Base-by-base conservation (phyloP, 64 coral and sea anemone species). In the Montipora sp. region DNA sequence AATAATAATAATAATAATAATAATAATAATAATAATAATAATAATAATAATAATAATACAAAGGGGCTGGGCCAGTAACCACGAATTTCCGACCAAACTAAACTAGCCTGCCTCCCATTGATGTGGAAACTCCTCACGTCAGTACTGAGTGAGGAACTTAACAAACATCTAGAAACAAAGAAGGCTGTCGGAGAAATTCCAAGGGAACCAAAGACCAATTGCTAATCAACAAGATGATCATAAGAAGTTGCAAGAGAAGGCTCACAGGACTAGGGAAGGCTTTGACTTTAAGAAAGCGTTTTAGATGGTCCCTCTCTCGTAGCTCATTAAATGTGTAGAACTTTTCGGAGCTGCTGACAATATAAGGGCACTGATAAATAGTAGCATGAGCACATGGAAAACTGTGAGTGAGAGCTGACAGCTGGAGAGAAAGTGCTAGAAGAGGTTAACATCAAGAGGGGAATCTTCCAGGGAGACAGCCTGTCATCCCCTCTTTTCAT, bases 61-160 rank as follows among this genome's bases (percentile, higher is more conserved):
- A 78, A 20, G 8, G 43, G 48, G 27, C 13, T 16, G 75, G 75
- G 48, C 22, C 18, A 44, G 75, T 78, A 0, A 24, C 43, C 5
- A 48, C 21, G 11, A 78, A 78, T 78, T 78, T 78, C 75, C 14
- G 75, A 24, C 75, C 75, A 44, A 78, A 36, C 36, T 36, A 36
- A 36, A 36, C 36, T 78, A 55, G 10, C 51, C 51, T 46, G 36
- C 4, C 19, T 75, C 2, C 36, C 72, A 22, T 75, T 70, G 7
- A 55, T 55, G 51, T 55, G 51, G 51, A 55, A 55, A 10, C 51
- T 55, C 51, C 51, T 55, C 51, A 55, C 18, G 14, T 70, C 15
- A 21, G 66, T 21, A 21, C 5, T 16, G 66, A 10, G 51, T 55
- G 51, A 55, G 51, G 51, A 55, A 55, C 51, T 55, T 55, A 10